These are phyloP conservation scores for Mormyrops boulengeri DNA, from an alignment of 2,797 vertebrate species.

Conservation along the genomic window DNA sequence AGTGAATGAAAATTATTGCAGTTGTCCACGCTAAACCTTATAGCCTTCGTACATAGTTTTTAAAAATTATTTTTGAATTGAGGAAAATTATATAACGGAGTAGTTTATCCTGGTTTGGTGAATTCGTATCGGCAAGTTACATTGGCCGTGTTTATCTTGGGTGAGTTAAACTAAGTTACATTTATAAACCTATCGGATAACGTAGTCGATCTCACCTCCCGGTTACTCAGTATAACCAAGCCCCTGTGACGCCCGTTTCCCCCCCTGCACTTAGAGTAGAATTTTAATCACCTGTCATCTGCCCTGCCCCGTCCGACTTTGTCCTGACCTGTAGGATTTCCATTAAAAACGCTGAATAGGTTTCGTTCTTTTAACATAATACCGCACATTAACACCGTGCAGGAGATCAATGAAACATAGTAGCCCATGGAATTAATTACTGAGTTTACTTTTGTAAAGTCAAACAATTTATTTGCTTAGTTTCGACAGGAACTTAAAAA, in stretches of 20 bases:
- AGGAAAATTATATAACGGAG: neutral
- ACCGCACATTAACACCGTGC: neutral
- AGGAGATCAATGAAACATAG: neutral
- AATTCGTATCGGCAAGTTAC: neutral
- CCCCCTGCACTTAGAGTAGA: neutral
- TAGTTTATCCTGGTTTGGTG: neutral
- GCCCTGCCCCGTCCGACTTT: neutral
- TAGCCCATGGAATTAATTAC: neutral
- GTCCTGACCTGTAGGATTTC: neutral
- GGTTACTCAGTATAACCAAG: neutral
- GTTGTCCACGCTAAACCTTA: neutral
- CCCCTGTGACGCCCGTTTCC: neutral
- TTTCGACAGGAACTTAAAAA: neutral
- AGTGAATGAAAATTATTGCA: constrained; percentile 28
- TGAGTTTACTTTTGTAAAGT: neutral
- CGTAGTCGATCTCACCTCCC: neutral
- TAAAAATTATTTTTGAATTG: neutral
- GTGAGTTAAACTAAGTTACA: neutral
- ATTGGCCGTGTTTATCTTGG: neutral
- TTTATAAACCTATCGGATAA: neutral
- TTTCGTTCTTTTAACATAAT: neutral
- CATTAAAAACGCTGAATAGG: neutral
- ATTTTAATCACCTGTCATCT: neutral
- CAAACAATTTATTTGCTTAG: neutral
- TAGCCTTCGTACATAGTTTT: neutral